Evolutionary conservation across 2,113 vertebrate species (phyloP), one percentile per base, ranked within the genome.

Genomic region (Antigone vipio): DNA sequence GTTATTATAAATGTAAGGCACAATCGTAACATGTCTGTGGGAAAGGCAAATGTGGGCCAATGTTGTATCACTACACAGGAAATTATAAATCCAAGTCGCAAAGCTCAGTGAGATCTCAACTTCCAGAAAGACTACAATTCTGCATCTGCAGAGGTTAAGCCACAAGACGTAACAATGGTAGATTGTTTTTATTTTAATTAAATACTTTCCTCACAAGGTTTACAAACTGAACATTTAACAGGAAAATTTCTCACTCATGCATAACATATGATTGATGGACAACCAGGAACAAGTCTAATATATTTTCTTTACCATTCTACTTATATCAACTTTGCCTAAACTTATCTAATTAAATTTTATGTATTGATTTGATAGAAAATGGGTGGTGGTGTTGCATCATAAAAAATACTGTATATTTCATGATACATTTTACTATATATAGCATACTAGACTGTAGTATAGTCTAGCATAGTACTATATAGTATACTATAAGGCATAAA

Each of bases 1-100:
- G 17, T 38, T 66, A 3, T 27, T 73, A 20, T 24, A 42, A 74
- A 19, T 21, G 12, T 60, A 69, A 90, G 44, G 13, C 13, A 24
- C 34, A 73, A 24, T 11, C 0, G 0, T 32, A 78, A 56, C 15
- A 22, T 8, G 6, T 47, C 17, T 38, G 15, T 60, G 14, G 50
- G 59, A 82, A 69, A 82, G 11, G 9, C 17, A 56, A 69, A 71
- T 40, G 11, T 56, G 34, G 22, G 15, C 2, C 38, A 32, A 18
- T 29, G 12, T 44, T 34, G 20, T 52, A 53, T 45, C 64, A 19
- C 24, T 34, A 40, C 27, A 45, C 5, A 50, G 23, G 40, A 72
- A 79, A 38, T 62, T 30, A 45, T 9, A 67, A 66, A 44, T 3
- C 19, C 27, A 27, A 30, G 12, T 55, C 53, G 55, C 9, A 75